These are phyloP conservation scores for Catalaphyllia jardinei DNA, from an alignment of 64 coral and sea anemone species.

Conservation along the genomic window DNA sequence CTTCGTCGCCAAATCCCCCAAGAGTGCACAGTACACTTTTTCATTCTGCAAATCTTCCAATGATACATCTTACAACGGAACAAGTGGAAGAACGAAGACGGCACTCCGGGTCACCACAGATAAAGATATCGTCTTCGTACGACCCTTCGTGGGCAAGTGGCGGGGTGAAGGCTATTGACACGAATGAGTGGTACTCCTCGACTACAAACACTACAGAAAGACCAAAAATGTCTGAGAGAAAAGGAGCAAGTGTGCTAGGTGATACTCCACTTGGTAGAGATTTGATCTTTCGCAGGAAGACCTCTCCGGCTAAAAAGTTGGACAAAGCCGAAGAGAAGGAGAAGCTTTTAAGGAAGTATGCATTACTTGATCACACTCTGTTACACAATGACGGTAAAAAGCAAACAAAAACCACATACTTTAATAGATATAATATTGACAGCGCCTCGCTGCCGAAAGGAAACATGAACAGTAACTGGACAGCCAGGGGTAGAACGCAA, in stretches of 20 bases:
- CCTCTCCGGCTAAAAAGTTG: neutral
- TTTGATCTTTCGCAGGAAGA: neutral
- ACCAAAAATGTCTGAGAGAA: neutral
- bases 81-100: neutral
- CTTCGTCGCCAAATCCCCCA: neutral
- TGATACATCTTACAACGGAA: neutral
- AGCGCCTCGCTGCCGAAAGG: neutral
- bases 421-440: neutral
- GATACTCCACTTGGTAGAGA: constrained; percentile 6
- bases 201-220: neutral
- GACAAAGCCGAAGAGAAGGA: neutral
- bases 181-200: neutral
- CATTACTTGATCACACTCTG: neutral
- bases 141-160: neutral
- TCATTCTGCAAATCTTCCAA: neutral
- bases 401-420: neutral
- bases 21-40: neutral
- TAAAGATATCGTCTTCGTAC: neutral
- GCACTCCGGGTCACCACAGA: neutral
- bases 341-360: neutral
- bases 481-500: neutral
- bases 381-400: neutral
- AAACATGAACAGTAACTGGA: neutral
- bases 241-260: neutral
- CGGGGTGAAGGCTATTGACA: neutral